phyloP scores from a whole-genome alignment of 2,888 invertebrate species.

The Flabesymbios commensalis region DNA sequence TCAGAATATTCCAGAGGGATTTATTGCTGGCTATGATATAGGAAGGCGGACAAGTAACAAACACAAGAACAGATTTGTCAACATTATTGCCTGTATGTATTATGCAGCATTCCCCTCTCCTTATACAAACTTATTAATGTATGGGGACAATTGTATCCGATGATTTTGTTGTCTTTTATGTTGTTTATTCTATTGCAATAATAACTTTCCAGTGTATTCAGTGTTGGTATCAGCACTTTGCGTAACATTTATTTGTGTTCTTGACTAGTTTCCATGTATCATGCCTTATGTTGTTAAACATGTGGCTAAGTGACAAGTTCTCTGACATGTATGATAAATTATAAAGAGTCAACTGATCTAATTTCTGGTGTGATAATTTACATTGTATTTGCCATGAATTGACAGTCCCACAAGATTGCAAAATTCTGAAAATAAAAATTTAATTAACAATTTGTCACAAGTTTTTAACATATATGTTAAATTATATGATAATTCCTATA shows the following conservation, averaged over 20 bases:
- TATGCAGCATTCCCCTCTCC: background rate
- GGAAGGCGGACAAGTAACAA: constrained; percentile 31
- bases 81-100: constrained; percentile 38
- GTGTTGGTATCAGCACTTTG: background rate
- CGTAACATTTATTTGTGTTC: background rate
- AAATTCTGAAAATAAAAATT: too few relatives aligned
- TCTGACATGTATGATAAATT: too few relatives aligned
- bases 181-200: background rate
- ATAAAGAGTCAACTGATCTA: too few relatives aligned
- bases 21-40: constrained; percentile 13
- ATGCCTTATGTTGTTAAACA: too few relatives aligned
- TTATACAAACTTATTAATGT: background rate
- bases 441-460: too few relatives aligned
- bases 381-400: too few relatives aligned
- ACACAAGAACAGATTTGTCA: constrained; percentile 39
- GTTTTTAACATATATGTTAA: too few relatives aligned
- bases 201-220: background rate
- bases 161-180: background rate
- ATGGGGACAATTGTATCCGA: background rate
- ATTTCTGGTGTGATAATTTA: too few relatives aligned
- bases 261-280: too few relatives aligned
- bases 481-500: too few relatives aligned
- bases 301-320: too few relatives aligned
- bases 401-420: too few relatives aligned
- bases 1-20: constrained; percentile 35